These are phyloP conservation scores for Eueides isabella DNA, from an alignment of 1,140 invertebrate genomes.

Conservation along the genomic window DNA sequence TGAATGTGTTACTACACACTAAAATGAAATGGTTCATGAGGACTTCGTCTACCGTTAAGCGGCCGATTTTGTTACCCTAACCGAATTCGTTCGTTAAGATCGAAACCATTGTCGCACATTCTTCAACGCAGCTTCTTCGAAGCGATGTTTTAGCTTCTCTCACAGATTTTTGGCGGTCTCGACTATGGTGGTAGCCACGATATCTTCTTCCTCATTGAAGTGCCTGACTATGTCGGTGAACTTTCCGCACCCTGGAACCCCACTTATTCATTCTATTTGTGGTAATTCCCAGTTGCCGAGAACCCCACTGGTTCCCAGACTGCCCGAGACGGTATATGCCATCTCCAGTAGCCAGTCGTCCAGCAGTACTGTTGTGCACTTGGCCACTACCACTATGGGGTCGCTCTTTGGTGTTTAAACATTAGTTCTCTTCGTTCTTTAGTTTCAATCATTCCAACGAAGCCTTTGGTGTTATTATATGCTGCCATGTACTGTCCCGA, in stretches of 20 bases:
- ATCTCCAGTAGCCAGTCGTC: not conserved
- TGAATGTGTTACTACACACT: too few relatives aligned
- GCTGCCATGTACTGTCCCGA: too few relatives aligned
- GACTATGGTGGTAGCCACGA: slow-evolving; percentile 21
- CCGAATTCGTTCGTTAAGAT: not conserved
- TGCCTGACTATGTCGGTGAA: slow-evolving; percentile 22
- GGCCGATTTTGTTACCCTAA: not conserved
- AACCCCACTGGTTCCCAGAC: too few relatives aligned
- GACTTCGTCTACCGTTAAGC: too few relatives aligned
- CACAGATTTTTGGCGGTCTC: slow-evolving; percentile 26
- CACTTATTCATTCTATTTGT: too few relatives aligned
- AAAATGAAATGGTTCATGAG: too few relatives aligned
- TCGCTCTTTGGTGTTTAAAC: too few relatives aligned
- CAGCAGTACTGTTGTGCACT: not conserved
- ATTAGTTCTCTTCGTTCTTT: too few relatives aligned
- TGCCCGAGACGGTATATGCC: not conserved
- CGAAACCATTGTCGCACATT: not conserved
- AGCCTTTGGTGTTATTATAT: too few relatives aligned
- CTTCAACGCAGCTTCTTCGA: not conserved
- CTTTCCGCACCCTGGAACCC: slow-evolving; percentile 21
- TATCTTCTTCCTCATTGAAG: not conserved
- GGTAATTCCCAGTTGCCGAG: too few relatives aligned
- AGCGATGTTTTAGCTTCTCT: not conserved
- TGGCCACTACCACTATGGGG: slow-evolving; percentile 5
- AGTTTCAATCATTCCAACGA: too few relatives aligned